Conservation (phyloP, 2,113 vertebrate genomes). For the Recurvirostra avosetta region DNA sequence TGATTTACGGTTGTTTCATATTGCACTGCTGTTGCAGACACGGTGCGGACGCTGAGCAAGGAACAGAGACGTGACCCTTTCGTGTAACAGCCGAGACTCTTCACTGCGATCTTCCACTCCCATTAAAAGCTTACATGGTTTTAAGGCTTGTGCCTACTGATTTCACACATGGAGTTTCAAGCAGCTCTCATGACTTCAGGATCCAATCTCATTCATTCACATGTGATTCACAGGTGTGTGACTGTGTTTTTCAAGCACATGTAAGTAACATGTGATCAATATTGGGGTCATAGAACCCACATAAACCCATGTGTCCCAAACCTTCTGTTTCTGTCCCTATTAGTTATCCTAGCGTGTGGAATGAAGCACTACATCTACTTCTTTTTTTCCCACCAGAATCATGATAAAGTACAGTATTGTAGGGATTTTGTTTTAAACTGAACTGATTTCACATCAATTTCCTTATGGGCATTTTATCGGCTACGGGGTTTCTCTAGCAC, state of each 20-base stretch:
- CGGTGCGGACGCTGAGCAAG: rapidly evolving
- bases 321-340: constrained; percentile 12
- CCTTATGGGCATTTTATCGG: neutral
- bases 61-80: neutral
- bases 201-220: constrained; percentile 12
- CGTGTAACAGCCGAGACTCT: neutral
- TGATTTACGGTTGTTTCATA: neutral
- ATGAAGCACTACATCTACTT: neutral
- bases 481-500: neutral
- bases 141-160: neutral
- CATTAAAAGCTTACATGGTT: neutral
- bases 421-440: constrained; percentile 13
- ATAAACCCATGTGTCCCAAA: constrained; percentile 27
- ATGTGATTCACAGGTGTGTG: neutral
- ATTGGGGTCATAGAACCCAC: neutral
- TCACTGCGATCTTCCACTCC: neutral
- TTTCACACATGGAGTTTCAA: constrained; percentile 24
- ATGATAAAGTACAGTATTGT: neutral
- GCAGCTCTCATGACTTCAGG: constrained; percentile 12
- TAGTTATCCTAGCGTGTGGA: neutral
- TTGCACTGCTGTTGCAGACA: neutral
- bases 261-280: neutral
- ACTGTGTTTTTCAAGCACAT: neutral
- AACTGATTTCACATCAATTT: neutral
- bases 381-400: neutral